Evolutionary conservation across 2,888 invertebrate genomes (phyloP), one percentile per base, ranked within the genome.

Genomic region (Sericinus montela): DNA sequence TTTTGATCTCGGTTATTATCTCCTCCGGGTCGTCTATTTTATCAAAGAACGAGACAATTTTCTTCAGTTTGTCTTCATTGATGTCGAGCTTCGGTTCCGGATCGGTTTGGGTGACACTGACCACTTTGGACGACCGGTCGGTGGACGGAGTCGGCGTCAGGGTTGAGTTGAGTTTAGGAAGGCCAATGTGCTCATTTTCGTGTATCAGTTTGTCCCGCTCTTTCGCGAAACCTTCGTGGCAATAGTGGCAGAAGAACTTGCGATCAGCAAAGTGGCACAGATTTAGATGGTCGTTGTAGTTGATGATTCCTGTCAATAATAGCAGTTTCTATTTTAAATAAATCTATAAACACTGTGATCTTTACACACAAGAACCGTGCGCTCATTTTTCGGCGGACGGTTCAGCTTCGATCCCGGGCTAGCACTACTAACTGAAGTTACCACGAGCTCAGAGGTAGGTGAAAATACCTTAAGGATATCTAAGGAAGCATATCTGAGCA

Each of bases 271-370:
- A 87, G 51, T 87, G 87, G 48, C 77, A 76, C 0, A 86, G 62
- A 53, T 86, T 86, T 0, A 87, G 60, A 15, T 87, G 87, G 41
- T 87, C 86, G 45, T 87, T 87, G 70, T 87, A 87, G 58, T 86
- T 87, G 30, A 87, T 86, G 40, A 87, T 86, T 0, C 87, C 87
- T 87, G 67, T 0, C 60, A 65, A 46, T 2, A n/a, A 48, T 2
- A 39, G 5, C 16, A 25, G 8, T 25, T 2, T 8, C 1, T 25
- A 25, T 7, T 8, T 8, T 25, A 6, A 25, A 8, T 19, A 5
- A 3, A 19, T 19, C 19, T 19, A 19, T 19, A 19, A 19, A 19
- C 5, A 19, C 19, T 19, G 19, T 19, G 5, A 2, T 19, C 19
- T 19, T 19, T 3, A 19, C n/a, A n/a, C n/a, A n/a, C n/a, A n/a